These are phyloP conservation scores for Galendromus occidentalis DNA, from an alignment of 1,140 invertebrate species.

Conservation along the genomic window DNA sequence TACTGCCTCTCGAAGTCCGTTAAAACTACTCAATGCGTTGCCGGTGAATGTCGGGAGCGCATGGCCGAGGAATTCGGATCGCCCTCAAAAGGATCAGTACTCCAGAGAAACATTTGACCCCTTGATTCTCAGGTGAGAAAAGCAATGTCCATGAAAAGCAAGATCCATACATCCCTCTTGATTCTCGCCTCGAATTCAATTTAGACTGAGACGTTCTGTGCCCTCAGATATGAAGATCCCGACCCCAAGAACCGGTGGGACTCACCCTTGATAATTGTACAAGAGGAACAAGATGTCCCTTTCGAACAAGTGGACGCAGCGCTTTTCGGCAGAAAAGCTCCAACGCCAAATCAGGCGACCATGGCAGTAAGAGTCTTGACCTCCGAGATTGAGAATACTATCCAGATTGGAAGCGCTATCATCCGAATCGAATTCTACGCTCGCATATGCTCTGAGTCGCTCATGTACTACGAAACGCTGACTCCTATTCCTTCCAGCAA, in stretches of 20 bases:
- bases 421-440: no score
- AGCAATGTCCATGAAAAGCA: conserved; percentile 15
- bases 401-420: no score
- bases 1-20: conserved; percentile 74
- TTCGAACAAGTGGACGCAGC: conserved; percentile 48
- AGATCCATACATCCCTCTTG: no score
- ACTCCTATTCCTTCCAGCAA: conserved; percentile 36
- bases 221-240: conserved; percentile 67
- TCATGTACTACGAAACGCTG: no score
- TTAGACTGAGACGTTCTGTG: no score
- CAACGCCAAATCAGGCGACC: conserved; percentile 77
- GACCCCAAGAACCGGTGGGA: conserved; percentile 78
- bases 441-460: no score
- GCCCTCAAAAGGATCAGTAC: conserved; percentile 35
- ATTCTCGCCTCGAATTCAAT: no score
- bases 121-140: conserved; percentile 1
- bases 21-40: conserved; percentile 58
- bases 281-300: conserved; percentile 42
- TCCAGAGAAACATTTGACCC: conserved; percentile 24
- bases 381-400: conserved; percentile 14
- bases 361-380: conserved; percentile 73
- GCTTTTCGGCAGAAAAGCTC: conserved; percentile 53
- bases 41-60: conserved; percentile 35
- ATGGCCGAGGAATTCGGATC: conserved; percentile 43
- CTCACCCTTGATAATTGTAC: conserved; percentile 52